A percentile compares a stretch with the other conserved stretches of the same genome.
These are phyloP conservation scores for Thamnophis sirtalis DNA, from an alignment of 2,113 vertebrate species.

Conservation along the genomic window DNA sequence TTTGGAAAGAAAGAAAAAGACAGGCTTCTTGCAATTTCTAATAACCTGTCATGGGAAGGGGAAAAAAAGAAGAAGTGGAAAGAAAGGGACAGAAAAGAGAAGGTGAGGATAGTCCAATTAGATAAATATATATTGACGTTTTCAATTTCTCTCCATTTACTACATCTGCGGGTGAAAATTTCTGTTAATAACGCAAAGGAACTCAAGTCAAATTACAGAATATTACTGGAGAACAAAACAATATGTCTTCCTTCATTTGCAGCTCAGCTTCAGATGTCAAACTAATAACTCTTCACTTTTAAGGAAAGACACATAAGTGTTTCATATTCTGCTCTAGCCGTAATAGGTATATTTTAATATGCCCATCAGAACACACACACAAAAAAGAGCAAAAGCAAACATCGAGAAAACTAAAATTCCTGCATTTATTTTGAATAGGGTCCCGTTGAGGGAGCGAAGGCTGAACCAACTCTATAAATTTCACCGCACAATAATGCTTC, in stretches of 20 bases:
- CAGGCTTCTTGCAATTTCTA: neutral
- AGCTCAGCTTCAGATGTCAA: neutral
- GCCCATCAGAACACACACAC: slow-evolving; percentile 11
- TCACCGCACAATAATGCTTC: neutral
- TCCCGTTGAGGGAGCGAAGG: neutral
- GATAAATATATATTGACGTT: neutral
- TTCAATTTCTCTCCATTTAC: neutral
- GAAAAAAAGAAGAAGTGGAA: neutral
- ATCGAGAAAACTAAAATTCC: neutral
- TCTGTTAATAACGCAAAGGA: neutral
- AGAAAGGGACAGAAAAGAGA: neutral
- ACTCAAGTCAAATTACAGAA: neutral
- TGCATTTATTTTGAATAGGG: neutral
- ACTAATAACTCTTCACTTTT: slow-evolving; percentile 11
- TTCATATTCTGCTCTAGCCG: neutral
- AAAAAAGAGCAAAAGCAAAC: slow-evolving; percentile 13
- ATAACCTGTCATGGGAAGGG: neutral
- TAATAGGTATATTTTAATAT: slow-evolving; percentile 13
- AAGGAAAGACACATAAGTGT: neutral
- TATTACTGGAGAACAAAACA: neutral
- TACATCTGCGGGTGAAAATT: neutral
- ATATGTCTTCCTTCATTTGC: neutral
- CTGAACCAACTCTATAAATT: neutral
- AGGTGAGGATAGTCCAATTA: too few relatives aligned
- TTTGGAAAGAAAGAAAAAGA: neutral